phyloP scores from a whole-genome alignment of 2,797 vertebrate species.

The Acanthornis magna region DNA sequence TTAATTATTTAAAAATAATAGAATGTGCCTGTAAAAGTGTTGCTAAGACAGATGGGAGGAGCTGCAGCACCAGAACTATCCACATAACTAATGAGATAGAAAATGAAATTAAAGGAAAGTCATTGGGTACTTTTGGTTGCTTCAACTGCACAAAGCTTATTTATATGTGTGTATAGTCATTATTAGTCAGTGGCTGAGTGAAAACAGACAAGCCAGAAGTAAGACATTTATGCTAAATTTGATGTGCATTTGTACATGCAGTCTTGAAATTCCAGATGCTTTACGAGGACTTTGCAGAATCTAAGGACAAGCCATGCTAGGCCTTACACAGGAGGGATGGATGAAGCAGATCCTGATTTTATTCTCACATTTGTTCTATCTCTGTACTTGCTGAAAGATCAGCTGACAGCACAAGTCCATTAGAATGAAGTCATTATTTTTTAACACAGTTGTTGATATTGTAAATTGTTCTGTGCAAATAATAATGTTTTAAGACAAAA shows the following conservation, averaged over 20 bases:
- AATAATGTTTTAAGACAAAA: neutral
- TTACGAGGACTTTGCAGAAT: neutral
- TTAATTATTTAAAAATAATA: neutral
- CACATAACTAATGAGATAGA: neutral
- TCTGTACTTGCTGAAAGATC: neutral
- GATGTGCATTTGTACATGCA: neutral
- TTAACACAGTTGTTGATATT: neutral
- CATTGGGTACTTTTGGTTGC: neutral
- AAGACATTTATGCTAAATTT: neutral
- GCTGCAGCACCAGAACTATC: neutral
- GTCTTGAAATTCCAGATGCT: neutral
- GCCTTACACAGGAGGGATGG: neutral
- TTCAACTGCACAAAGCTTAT: neutral
- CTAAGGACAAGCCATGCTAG: neutral
- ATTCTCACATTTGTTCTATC: neutral
- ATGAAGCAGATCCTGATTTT: neutral
- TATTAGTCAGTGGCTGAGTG: neutral
- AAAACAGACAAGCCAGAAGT: neutral
- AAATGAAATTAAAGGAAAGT: neutral
- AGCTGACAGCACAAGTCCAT: neutral
- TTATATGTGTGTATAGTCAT: neutral
- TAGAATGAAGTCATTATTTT: neutral
- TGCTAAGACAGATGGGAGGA: neutral
- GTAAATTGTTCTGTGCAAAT: neutral
- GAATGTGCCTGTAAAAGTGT: neutral